phyloP scores from a whole-genome alignment of 2,113 vertebrate species.

The Chlorocebus sabaeus region DNA sequence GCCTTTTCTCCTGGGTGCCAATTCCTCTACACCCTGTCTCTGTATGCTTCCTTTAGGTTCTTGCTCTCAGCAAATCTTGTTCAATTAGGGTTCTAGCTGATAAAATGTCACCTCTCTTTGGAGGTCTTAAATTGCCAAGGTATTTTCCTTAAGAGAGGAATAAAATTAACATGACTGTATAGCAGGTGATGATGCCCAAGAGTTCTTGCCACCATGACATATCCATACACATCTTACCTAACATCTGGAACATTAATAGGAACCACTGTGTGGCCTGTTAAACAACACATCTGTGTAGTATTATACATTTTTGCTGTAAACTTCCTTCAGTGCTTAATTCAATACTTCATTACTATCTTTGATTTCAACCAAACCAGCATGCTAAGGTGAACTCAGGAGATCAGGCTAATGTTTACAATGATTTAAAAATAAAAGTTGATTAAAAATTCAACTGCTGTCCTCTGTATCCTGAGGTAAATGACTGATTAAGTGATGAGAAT shows the following conservation, averaged over 20 bases:
- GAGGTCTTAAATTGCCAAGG: not conserved
- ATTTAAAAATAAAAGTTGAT: not conserved
- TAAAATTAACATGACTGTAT: not conserved
- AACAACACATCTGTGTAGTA: not conserved
- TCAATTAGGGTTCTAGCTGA: not conserved
- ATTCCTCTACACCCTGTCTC: not conserved
- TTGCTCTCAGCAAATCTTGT: not conserved
- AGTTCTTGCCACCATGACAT: not conserved
- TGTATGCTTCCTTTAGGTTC: not conserved
- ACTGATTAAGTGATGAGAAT: conserved; percentile 61
- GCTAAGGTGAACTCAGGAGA: not conserved
- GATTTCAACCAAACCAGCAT: not conserved
- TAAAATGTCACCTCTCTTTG: not conserved
- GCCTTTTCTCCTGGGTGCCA: not conserved
- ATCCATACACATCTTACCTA: not conserved
- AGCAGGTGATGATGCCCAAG: not conserved
- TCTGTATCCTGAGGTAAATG: conserved; percentile 3
- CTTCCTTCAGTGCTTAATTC: not conserved
- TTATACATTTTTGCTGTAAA: not conserved
- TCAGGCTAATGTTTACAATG: not conserved
- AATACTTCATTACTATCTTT: not conserved
- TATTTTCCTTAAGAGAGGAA: not conserved
- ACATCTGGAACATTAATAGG: not conserved
- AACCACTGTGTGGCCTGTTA: not conserved
- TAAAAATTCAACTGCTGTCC: not conserved